Evolutionary conservation across 1,140 invertebrate genomes (phyloP).

Genomic region (Psilanteris sp.): DNA sequence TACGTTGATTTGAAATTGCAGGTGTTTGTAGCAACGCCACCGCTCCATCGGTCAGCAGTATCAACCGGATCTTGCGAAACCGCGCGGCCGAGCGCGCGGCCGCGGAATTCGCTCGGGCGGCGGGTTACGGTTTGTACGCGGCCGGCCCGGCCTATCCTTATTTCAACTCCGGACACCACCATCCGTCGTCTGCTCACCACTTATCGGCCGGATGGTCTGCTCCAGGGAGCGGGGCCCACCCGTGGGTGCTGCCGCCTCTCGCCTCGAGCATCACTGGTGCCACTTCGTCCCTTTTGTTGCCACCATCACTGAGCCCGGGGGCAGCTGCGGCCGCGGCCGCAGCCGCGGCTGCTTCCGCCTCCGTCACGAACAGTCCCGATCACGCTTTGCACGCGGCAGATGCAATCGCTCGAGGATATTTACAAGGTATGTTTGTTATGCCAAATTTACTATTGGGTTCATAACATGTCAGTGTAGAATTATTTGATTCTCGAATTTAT

Average conservation of each 20-base stretch:
- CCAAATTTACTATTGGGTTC: too few species aligned
- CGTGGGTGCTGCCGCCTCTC: conserved; percentile 78
- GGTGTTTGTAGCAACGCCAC: conserved; percentile 95
- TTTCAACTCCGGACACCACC: conserved; percentile 76
- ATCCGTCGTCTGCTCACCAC: conserved; percentile 64
- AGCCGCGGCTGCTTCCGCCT: conserved; percentile 77
- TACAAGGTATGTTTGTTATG: conserved; percentile 72
- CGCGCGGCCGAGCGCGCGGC: conserved; percentile 95
- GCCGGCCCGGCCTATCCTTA: conserved; percentile 85
- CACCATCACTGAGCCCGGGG: conserved; percentile 80
- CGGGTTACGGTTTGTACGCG: conserved; percentile 91
- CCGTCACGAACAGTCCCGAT: conserved; percentile 78
- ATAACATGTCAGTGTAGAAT: too few species aligned
- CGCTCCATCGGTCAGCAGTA: conserved; percentile 94
- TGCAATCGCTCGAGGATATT: conserved; percentile 82
- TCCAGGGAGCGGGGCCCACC: conserved; percentile 75
- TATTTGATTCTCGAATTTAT: too few species aligned
- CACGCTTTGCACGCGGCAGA: conserved; percentile 78
- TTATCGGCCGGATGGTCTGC: conserved; percentile 72
- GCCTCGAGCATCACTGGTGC: conserved; percentile 75
- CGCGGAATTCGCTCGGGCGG: conserved; percentile 94
- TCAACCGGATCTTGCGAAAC: conserved; percentile 94
- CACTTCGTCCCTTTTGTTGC: conserved; percentile 77
- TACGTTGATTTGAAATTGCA: conserved; percentile 70
- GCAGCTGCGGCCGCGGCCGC: conserved; percentile 74